Evolutionary conservation across 2,888 invertebrate species (phyloP).

Genomic region (Eulithis prunata): DNA sequence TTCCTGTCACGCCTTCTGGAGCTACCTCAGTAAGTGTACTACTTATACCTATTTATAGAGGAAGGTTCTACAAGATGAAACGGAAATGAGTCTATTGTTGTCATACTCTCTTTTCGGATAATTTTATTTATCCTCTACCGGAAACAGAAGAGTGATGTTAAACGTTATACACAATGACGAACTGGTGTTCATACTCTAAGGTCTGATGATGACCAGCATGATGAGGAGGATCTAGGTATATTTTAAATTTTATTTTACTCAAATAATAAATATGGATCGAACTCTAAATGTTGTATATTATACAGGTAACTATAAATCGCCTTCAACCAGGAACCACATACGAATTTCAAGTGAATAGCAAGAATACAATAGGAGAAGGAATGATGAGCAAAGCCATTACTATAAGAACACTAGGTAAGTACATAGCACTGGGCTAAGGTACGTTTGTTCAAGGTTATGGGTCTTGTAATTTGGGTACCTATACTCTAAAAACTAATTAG

Average conservation of each 20-base stretch:
- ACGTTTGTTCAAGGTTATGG: conserved; percentile 15
- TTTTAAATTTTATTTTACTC: too few species aligned
- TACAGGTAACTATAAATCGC: conserved; percentile 93
- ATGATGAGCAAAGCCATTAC: conserved; percentile 97
- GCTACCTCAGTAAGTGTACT: conserved; percentile 85
- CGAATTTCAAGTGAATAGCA: conserved; percentile 98
- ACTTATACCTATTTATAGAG: too few species aligned
- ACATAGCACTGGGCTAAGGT: neutral
- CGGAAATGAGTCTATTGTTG: too few species aligned
- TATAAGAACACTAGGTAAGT: conserved; percentile 93
- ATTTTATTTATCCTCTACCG: too few species aligned
- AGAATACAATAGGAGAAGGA: conserved; percentile 97
- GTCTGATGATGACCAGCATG: too few species aligned
- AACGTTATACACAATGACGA: too few species aligned
- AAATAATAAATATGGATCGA: neutral
- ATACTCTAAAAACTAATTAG: too few species aligned
- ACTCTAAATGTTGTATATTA: conserved; percentile 2
- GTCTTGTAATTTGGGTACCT: conserved; percentile 1
- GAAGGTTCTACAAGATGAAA: too few species aligned
- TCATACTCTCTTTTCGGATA: too few species aligned
- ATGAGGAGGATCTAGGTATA: too few species aligned
- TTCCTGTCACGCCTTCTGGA: conserved; percentile 96
- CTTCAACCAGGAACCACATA: conserved; percentile 95
- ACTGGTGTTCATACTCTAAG: too few species aligned
- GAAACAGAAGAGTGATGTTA: too few species aligned